Conservation (phyloP, 2,797 vertebrate species). For the Chrosomus eos region DNA sequence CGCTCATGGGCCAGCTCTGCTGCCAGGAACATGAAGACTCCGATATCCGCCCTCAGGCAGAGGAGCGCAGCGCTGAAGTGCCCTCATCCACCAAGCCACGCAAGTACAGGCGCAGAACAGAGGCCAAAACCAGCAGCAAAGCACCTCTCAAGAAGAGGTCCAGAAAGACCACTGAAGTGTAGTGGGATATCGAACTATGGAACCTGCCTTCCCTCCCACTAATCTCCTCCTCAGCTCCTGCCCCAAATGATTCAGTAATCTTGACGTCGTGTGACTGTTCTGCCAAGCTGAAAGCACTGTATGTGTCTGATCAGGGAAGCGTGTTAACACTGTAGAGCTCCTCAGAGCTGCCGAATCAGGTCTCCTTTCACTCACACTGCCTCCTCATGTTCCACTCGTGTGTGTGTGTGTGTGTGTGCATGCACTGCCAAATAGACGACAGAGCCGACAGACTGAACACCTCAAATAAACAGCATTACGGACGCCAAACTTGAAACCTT, state of each 20-base stretch:
- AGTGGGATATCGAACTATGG: conserved; percentile 65
- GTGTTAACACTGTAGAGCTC: conserved; percentile 72
- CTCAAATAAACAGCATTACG: conserved; percentile 72
- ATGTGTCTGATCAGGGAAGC: conserved; percentile 73
- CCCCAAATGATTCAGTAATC: conserved; percentile 49
- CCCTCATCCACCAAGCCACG: conserved; percentile 67
- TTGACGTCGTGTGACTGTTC: conserved; percentile 54
- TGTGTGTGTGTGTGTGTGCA: not conserved
- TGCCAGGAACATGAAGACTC: conserved; percentile 90
- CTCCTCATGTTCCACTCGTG: conserved; percentile 2
- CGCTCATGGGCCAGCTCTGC: conserved; percentile 81
- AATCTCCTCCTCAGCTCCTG: conserved; percentile 32
- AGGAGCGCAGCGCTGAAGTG: conserved; percentile 67
- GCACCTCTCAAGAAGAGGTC: conserved; percentile 65
- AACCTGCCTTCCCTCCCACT: conserved; percentile 5
- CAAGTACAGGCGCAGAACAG: conserved; percentile 57
- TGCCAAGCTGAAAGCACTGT: conserved; percentile 69
- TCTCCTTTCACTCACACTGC: conserved; percentile 41
- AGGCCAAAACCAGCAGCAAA: conserved; percentile 56
- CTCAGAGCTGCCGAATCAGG: conserved; percentile 75
- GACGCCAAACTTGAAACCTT: conserved; percentile 80
- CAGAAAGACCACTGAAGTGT: conserved; percentile 76
- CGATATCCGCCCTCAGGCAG: conserved; percentile 55
- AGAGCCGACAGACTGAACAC: conserved; percentile 66
- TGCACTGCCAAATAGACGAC: conserved; percentile 77